Evolutionary conservation across 2,888 invertebrate species (phyloP).

Genomic region (Pterobdella sp.): DNA sequence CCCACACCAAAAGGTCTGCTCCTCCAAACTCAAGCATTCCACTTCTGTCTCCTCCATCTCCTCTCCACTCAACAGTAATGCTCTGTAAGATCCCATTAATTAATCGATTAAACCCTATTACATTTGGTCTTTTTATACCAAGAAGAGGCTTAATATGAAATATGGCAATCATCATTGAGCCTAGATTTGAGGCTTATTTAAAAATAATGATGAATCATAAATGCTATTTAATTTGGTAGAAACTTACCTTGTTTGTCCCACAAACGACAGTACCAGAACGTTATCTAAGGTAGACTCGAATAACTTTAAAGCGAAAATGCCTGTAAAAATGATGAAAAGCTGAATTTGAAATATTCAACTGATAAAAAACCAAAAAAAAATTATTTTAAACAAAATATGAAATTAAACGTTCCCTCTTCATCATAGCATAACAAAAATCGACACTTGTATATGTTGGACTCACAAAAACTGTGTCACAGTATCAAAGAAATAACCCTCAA

Average conservation of each 20-base stretch:
- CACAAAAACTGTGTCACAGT: no score
- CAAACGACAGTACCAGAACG: constrained; percentile 84
- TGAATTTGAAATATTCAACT: not conserved
- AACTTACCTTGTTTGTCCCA: constrained; percentile 77
- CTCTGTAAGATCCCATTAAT: constrained; percentile 54
- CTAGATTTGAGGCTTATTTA: no score
- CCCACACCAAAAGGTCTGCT: constrained; percentile 87
- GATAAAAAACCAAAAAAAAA: not conserved
- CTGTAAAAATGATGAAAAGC: constrained; percentile 37
- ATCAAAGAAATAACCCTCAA: no score
- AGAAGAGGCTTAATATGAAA: no score
- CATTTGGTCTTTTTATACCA: not conserved
- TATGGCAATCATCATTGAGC: no score
- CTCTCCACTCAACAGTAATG: constrained; percentile 79
- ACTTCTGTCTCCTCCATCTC: constrained; percentile 96
- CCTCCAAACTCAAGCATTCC: constrained; percentile 77
- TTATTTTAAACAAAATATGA: not conserved
- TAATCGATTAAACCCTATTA: no score
- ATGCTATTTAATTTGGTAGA: no score
- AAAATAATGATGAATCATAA: no score
- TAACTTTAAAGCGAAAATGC: constrained; percentile 88
- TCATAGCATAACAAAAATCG: not conserved
- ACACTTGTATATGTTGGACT: not conserved
- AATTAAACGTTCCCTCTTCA: not conserved
- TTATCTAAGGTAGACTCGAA: constrained; percentile 64